Evolutionary conservation across 2,113 vertebrate genomes (phyloP).

Genomic region (Mustelus asterias): DNA sequence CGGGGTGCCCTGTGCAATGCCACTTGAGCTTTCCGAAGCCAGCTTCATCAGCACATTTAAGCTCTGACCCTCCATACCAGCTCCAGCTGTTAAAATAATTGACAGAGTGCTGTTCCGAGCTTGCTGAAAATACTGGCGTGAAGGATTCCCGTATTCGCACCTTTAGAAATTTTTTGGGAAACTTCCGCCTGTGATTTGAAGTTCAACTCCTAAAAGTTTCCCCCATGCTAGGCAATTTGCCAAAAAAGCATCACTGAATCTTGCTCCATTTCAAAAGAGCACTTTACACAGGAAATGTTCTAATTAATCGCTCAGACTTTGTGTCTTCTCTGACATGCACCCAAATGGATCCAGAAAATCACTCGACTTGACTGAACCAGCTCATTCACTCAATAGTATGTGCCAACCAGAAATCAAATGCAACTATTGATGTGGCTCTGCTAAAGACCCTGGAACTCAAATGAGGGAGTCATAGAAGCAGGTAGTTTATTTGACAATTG

Average conservation of each 20-base stretch:
- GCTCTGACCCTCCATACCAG: too few species aligned
- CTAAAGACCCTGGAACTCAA: slow-evolving; percentile 36
- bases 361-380: background rate
- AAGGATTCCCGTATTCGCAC: too few species aligned
- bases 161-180: too few species aligned
- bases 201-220: background rate
- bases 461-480: slow-evolving; percentile 39
- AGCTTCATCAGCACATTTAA: too few species aligned
- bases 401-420: background rate
- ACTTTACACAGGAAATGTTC: background rate
- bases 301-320: background rate
- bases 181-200: background rate
- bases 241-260: background rate
- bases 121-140: too few species aligned
- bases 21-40: too few species aligned
- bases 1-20: too few species aligned
- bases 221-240: background rate
- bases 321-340: background rate
- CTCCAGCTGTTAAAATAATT: too few species aligned
- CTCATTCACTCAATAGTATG: background rate
- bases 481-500: slow-evolving; percentile 39
- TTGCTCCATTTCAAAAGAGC: background rate
- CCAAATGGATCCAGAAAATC: background rate
- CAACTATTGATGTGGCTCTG: slow-evolving; percentile 33
- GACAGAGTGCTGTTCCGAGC: too few species aligned